Evolutionary conservation across 2,888 invertebrate genomes (phyloP).

Genomic region (Aproaerema taeniolella): DNA sequence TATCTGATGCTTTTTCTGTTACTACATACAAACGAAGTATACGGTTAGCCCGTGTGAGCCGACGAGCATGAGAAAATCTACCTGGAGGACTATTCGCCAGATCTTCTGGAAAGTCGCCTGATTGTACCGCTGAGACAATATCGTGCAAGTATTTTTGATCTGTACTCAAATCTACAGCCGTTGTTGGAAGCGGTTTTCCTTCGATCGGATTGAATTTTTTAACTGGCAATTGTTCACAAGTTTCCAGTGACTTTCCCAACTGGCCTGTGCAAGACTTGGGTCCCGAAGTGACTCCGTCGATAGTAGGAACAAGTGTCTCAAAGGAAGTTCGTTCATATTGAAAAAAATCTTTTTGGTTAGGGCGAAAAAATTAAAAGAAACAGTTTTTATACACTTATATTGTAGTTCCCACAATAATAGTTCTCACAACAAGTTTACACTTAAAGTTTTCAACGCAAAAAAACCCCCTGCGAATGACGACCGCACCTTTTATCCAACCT

Average conservation of each 20-base stretch:
- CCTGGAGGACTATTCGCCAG: conserved; percentile 17
- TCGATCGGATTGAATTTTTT: background rate
- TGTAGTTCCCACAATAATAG: no score
- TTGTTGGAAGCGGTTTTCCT: background rate
- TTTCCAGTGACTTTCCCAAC: conserved; percentile 17
- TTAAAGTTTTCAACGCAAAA: no score
- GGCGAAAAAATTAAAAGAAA: no score
- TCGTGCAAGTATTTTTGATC: background rate
- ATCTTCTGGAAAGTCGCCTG: conserved; percentile 12
- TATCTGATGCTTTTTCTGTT: conserved; percentile 1
- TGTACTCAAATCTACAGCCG: background rate
- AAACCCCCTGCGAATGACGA: no score
- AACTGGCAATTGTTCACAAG: background rate
- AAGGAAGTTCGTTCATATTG: conserved; percentile 3
- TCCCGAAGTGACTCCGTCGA: conserved; percentile 21
- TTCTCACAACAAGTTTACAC: no score
- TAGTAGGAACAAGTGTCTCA: conserved; percentile 2
- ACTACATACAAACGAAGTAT: conserved; percentile 18
- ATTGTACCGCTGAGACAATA: background rate
- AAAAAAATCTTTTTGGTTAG: no score
- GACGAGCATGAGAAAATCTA: conserved; percentile 18
- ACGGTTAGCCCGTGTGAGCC: conserved; percentile 20
- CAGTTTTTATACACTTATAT: no score
- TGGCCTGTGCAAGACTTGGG: conserved; percentile 17
- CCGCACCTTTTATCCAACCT: no score